Evolutionary conservation across 1,140 invertebrate species (phyloP), one percentile per base, ranked within the genome.

Genomic region (Tetramorium simillimum): DNA sequence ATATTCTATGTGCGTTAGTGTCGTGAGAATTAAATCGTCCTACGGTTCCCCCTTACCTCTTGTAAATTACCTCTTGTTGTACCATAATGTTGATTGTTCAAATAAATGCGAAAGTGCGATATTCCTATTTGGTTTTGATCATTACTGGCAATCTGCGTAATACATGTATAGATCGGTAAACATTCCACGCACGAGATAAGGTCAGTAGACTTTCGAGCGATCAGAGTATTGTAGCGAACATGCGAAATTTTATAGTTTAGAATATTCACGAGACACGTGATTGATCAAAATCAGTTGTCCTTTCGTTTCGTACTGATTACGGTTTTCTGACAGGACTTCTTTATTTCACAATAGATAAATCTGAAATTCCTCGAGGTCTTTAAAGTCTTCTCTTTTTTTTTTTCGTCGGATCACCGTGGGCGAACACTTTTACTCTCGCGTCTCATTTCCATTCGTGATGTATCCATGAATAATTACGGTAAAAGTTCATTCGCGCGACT

Each of bases 401-500:
- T 28, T 43, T 58, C 40, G 28, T 84, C n/a, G 40, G 58, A 46
- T 75, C 56, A 46, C 21, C 43, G 80, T 84, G 69, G 80, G 80
- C 80, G 80, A 84, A 46, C 56, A 84, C 69, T 84, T 84, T 84
- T 84, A 84, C 80, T 84, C 69, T 84, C 69, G 40, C 43, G 69
- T 84, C 53, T 84, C 53, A 84, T 84, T 84, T 75, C 69, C 80
- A 75, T 84, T n/a, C 69, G 40, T 46, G 80, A 84, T 84, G 69
- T 73, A 84, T 84, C 80, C 80, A 84, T 84, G 80, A 84, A 84
- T 84, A 84, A 84, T 84, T 84, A 84, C 56, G 69, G 53, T 33
- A 73, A 84, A 84, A 75, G 69, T 75, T 84, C 69, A 84, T 60
- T 73, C 69, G 80, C 69, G 80, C 69, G 80, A 75, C 80, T 84